Evolutionary conservation across 2,888 invertebrate species (phyloP), one percentile per base, ranked within the genome.

Genomic region (Drosophila testacea): DNA sequence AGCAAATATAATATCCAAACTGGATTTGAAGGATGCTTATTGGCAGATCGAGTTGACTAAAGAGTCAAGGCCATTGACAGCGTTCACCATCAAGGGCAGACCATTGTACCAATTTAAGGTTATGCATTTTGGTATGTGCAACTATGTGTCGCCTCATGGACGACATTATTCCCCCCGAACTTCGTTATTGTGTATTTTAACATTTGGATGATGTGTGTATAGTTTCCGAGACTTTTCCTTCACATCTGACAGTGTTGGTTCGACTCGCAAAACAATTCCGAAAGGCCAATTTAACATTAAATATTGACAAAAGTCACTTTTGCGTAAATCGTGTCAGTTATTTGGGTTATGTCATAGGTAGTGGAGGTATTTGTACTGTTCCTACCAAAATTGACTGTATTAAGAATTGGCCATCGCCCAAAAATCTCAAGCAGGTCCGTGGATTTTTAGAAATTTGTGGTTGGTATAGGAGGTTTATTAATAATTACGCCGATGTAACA

Each of bases 401-500:
- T 4, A 9, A 16, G 13, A 16, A 27, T 11, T 50, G 38, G 38
- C 50, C 50, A 4, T 1, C 50, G n/a, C 50, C 50, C 2, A 50
- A 50, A 9, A 38, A 36, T 11, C 5, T 38, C 9, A 50, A 27
- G 11, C 27, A 50, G 34, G 36, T 50, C 11, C 22, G 36, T 16
- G 38, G 16, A 16, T 38, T 50, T 16, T 13, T 50, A 10, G 50
- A 36, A 5, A 11, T 61, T 10, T 44, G 51, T 36, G 52, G 52
- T 16, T 61, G 44, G 52, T 61, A 61, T 7, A 28, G 50, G 5
- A 30, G 48, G 0, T 60, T 60, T 4, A 60, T 50, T 0, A 6
- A n/a, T 4, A 41, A 52, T 16, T 61, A 44, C 11, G 30, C 60
- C 2, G 60, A 61, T 5, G n/a, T 42, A 1, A 13, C 44, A 5